Base-by-base conservation (phyloP, 2,797 vertebrate species). In the Poecilia picta region DNA sequence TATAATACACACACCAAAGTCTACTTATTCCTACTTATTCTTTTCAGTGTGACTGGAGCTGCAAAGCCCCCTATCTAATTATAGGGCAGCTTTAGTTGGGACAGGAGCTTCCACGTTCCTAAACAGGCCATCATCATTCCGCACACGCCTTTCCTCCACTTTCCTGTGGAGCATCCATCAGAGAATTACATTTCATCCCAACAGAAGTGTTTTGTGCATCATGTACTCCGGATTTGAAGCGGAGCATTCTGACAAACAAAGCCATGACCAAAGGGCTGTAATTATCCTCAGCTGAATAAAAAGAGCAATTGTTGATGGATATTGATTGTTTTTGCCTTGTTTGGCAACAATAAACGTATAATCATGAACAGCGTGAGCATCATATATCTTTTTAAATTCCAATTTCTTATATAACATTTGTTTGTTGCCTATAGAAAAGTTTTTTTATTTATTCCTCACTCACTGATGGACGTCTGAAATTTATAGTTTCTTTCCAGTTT, bases 41-140 rank as follows among this genome's bases (percentile, higher is more conserved):
- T 76, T 41, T 75, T 46, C 51, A 31, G 62, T 79, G 74, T 33
- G 71, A 77, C 49, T 16, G 15, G 81, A 77, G 83, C 74, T 86
- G 76, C 43, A 72, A 76, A 64, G 43, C 33, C 39, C 72, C 1
- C 75, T 79, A 74, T 85, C 73, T 84, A 89, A 90, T 92, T 87
- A 90, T 2, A 75, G 86, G 57, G 78, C 72, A 66, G 85, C 85
- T 85, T 87, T 75, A 62, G 84, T 78, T 83, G 16, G 80, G 80
- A 85, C 57, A 82, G 53, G 76, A 84, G 83, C 82, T 72, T 68
- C 73, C 46, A 57, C 33, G 2, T 81, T 83, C 87, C 84, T 90
- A 92, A 94, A 90, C 85, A 83, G 87, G 81, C 76, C 87, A 94
- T 93, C 89, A 82, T 84, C 76, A 94, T 92, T 93, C 93, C 76